Evolutionary conservation across 1,140 invertebrate genomes (phyloP).

Genomic region (Dreissena rostriformis): DNA sequence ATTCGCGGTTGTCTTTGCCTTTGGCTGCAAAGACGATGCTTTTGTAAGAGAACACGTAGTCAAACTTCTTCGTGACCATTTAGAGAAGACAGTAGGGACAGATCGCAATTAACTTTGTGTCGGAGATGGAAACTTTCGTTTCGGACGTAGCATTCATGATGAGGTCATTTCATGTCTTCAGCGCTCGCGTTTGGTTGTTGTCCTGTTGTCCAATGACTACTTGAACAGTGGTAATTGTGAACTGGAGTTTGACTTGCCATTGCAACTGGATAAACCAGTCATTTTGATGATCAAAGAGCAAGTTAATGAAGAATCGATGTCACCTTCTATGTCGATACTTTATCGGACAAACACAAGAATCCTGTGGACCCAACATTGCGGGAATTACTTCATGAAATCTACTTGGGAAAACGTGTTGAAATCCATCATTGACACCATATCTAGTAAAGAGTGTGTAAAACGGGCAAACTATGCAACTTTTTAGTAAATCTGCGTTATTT

Average conservation of each 20-base stretch:
- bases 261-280: background rate
- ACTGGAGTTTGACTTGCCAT: background rate
- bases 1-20: conserved; percentile 13
- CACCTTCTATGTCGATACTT: background rate
- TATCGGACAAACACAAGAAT: background rate
- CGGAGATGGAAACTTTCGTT: conserved; percentile 7
- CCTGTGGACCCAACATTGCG: background rate
- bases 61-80: background rate
- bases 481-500: no score
- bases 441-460: no score
- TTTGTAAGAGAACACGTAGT: conserved; percentile 5
- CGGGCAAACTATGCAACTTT: no score
- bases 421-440: no score
- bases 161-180: conserved; percentile 1
- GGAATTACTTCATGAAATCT: no score
- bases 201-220: background rate
- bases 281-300: conserved; percentile 8
- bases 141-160: conserved; percentile 2
- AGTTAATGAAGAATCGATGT: background rate
- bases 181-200: background rate
- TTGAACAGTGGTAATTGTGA: background rate
- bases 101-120: background rate
- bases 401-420: no score
- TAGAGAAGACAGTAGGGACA: background rate
- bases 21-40: conserved; percentile 7